Percentiles rank a stretch among this genome's conserved stretches.
These are phyloP conservation scores for Actinemys pallida DNA, from an alignment of 2,113 vertebrate genomes.

Conservation along the genomic window DNA sequence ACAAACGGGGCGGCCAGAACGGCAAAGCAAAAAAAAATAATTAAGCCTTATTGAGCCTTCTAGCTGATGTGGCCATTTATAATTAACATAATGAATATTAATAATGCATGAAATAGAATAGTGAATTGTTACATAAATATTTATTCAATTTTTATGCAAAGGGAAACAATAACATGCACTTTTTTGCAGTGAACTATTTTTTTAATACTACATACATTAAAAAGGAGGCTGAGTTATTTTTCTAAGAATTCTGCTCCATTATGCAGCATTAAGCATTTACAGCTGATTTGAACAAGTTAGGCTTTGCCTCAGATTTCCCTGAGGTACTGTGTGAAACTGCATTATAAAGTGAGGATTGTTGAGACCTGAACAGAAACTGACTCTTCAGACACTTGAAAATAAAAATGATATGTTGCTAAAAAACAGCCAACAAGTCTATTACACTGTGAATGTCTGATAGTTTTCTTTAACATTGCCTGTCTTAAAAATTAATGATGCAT, in stretches of 20 bases:
- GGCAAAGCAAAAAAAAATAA: too few relatives aligned
- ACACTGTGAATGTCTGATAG: neutral
- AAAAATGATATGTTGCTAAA: constrained; percentile 31
- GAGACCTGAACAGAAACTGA: constrained; percentile 47
- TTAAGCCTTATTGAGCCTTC: neutral
- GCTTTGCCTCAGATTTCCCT: constrained; percentile 50
- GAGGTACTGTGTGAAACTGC: constrained; percentile 38
- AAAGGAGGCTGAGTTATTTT: neutral
- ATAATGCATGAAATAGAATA: neutral
- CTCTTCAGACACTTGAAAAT: constrained; percentile 23
- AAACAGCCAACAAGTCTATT: constrained; percentile 17
- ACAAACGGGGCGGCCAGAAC: too few relatives aligned
- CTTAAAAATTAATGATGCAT: constrained; percentile 48
- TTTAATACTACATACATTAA: neutral
- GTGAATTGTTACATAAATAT: neutral
- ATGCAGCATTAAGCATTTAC: neutral
- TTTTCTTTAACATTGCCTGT: constrained; percentile 2
- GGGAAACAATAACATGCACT: neutral
- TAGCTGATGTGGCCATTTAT: neutral
- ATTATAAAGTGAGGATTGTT: constrained; percentile 39
- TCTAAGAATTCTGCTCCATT: neutral
- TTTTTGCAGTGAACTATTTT: neutral
- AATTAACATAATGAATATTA: constrained; percentile 5
- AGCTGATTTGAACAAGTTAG: constrained; percentile 28
- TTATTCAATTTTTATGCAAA: neutral